Evolutionary conservation across 2,888 invertebrate species (phyloP), one percentile per base, ranked within the genome.

Genomic region (Biston stratarius): DNA sequence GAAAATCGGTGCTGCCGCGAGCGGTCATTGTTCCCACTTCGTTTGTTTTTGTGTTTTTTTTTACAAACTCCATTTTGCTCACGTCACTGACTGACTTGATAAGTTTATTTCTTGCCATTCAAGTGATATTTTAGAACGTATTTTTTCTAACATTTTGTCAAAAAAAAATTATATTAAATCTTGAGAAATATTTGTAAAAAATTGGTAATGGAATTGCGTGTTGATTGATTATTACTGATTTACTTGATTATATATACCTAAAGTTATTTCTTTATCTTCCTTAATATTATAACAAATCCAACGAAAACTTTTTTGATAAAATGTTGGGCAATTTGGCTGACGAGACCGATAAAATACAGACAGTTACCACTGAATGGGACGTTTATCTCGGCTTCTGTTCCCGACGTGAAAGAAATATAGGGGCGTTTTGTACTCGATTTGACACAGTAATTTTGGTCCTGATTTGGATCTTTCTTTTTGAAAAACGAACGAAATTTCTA

Each of bases 31-130:
- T 83, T 83, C 78, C 76, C 72, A 66, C 70, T 76, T 73, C 71
- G 77, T 79, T 83, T 81, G 78, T 80, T 79, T 80, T 84, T 82
- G 79, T 84, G 79, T 81, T 81, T 82, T 83, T 82, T 83, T 82
- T 77, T 81, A 76, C 74, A 74, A 75, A 75, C 70, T 73, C 76
- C 73, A 75, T 80, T 83, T 82, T 78, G 77, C 81, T 74, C 73
- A 71, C 67, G 62, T 72, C 67, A 66, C 67, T 66, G 61, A 73
- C 72, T 68, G 73, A 70, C 71, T 73, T 76, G 72, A 75, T 63
- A 67, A 71, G 74, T 70, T 70, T 62, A 73, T 74, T 71, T 74
- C 75, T 15, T n/a, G 33, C 24, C 33, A 42, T 55, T 42, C 12
- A 12, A 44, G 9, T 53, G 15, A 0, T 75, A 71, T 64, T 68